Evolutionary conservation across 2,888 invertebrate genomes (phyloP).

Genomic region (Barypeithes pellucidus): DNA sequence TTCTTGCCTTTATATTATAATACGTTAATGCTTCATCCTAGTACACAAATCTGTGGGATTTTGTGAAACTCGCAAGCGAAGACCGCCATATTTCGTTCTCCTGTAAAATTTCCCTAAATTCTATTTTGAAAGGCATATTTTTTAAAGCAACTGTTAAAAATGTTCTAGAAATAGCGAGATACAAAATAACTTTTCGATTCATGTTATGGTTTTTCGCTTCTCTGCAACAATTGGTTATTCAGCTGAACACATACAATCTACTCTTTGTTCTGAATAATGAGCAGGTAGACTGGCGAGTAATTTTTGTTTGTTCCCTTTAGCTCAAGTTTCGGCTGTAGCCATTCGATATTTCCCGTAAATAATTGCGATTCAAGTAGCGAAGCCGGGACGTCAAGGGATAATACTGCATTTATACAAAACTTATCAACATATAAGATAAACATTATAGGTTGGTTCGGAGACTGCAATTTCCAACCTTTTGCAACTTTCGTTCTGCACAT

Average conservation of each 20-base stretch:
- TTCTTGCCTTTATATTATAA: too few species aligned
- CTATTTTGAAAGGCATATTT: not conserved
- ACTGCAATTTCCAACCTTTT: too few species aligned
- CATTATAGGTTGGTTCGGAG: too few species aligned
- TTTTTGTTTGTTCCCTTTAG: conserved; percentile 43
- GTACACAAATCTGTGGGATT: too few species aligned
- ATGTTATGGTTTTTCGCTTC: not conserved
- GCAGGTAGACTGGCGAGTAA: conserved; percentile 25
- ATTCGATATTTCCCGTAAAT: conserved; percentile 1
- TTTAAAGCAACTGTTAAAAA: not conserved
- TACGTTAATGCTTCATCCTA: too few species aligned
- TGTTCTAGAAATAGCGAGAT: not conserved
- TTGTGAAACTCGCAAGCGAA: too few species aligned
- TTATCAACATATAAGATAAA: not conserved
- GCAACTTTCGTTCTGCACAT: too few species aligned
- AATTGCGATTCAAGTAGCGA: not conserved
- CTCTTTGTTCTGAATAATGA: conserved; percentile 30
- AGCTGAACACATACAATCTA: conserved; percentile 21
- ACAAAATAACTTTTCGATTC: conserved; percentile 4
- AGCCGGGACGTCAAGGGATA: not conserved
- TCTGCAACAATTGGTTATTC: conserved; percentile 6
- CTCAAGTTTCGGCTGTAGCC: conserved; percentile 16
- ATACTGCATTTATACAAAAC: conserved; percentile 3
- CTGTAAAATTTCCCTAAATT: too few species aligned
- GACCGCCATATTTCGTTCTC: too few species aligned